Evolutionary conservation across 1,140 invertebrate genomes (phyloP).

Genomic region (Drosophila virilis): DNA sequence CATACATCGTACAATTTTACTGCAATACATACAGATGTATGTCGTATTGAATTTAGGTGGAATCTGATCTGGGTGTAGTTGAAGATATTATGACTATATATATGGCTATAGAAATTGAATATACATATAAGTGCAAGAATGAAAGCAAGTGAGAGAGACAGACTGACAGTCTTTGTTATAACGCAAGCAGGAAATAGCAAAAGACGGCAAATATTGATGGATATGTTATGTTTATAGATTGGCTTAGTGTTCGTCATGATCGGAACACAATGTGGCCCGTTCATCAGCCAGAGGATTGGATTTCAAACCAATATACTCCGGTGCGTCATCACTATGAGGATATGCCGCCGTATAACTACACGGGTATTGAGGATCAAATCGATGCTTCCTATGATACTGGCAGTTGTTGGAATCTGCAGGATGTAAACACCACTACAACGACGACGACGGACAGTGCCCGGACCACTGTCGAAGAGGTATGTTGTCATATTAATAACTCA

Average conservation of each 20-base stretch:
- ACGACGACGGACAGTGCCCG: slow-evolving; percentile 55
- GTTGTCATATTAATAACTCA: neutral
- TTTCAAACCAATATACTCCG: slow-evolving; percentile 83
- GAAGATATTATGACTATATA: no score
- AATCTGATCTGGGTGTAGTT: no score
- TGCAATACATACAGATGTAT: no score
- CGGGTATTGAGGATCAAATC: slow-evolving; percentile 75
- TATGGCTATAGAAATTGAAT: neutral
- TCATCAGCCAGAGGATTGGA: slow-evolving; percentile 88
- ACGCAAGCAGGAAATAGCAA: neutral
- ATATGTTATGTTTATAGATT: slow-evolving; percentile 85
- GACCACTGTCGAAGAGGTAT: slow-evolving; percentile 53
- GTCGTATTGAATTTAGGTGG: no score
- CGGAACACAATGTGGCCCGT: slow-evolving; percentile 94
- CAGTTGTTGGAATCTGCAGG: slow-evolving; percentile 76
- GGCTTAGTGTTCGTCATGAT: slow-evolving; percentile 92
- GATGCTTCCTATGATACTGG: slow-evolving; percentile 71
- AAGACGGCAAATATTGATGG: neutral
- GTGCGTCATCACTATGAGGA: slow-evolving; percentile 81
- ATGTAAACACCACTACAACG: slow-evolving; percentile 59
- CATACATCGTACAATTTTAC: no score
- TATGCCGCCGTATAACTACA: slow-evolving; percentile 75
- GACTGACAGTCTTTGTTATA: no score
- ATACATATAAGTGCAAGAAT: neutral
- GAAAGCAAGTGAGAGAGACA: neutral